These are phyloP conservation scores for Apomyelois bistriatella DNA, from an alignment of 2,888 invertebrate species.

Conservation along the genomic window DNA sequence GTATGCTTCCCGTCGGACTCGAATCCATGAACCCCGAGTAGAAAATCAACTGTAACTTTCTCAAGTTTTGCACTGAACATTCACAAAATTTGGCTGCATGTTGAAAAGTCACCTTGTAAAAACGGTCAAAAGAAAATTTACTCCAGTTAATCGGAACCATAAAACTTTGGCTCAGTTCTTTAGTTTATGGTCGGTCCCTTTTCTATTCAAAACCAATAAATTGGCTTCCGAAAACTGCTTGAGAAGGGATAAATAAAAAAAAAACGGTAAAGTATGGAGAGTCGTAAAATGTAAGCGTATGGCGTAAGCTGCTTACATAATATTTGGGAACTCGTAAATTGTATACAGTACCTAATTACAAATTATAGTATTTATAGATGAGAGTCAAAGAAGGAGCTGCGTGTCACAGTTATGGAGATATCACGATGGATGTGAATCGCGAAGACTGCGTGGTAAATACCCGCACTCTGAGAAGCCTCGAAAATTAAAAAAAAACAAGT, in stretches of 20 bases:
- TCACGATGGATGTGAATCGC: too few relatives aligned
- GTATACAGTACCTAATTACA: neutral
- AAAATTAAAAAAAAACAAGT: too few relatives aligned
- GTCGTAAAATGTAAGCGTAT: conserved; percentile 16
- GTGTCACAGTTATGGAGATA: too few relatives aligned
- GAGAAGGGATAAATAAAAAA: conserved; percentile 18
- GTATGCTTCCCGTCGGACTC: too few relatives aligned
- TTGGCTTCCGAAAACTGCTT: conserved; percentile 18
- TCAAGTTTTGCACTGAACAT: too few relatives aligned
- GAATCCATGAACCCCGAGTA: too few relatives aligned
- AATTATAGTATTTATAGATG: neutral
- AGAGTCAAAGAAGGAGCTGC: neutral
- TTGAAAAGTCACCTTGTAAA: too few relatives aligned
- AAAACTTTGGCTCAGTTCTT: conserved; percentile 2
- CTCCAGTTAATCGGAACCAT: neutral
- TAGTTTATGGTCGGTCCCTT: conserved; percentile 6
- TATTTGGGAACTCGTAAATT: conserved; percentile 12
- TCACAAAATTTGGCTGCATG: too few relatives aligned
- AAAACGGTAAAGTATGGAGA: conserved; percentile 1
- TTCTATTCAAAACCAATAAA: conserved; percentile 18
- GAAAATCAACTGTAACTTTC: too few relatives aligned
- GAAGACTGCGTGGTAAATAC: too few relatives aligned
- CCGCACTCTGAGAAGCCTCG: too few relatives aligned
- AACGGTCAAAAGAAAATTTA: too few relatives aligned
- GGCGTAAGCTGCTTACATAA: conserved; percentile 18